Evolutionary conservation across 2,797 vertebrate genomes (phyloP), one percentile per base, ranked within the genome.

Genomic region (Coilia nasus): DNA sequence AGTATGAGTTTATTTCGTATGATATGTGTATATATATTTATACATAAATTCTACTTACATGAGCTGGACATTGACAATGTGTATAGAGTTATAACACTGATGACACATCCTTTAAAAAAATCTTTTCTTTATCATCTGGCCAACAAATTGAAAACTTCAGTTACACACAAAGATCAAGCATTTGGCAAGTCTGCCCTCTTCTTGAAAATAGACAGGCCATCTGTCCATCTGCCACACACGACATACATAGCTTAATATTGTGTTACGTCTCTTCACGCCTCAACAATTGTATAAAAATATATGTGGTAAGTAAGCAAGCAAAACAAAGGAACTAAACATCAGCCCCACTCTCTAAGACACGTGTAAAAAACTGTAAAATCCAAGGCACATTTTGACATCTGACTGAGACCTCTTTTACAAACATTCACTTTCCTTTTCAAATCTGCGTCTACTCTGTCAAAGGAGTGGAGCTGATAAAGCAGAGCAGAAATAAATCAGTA

Each of bases 21-120:
- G 89, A 89, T 88, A 90, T 89, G 90, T 83, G 83, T 44, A 86
- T 83, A 89, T 84, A 89, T 87, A 60, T 41, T 83, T 90, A 90
- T 86, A 89, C 87, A 84, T 87, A 83, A 85, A 83, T 81, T 91
- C 88, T 92, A 91, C 81, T 83, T 89, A 81, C 83, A 86, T 83
- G 86, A 89, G 89, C 83, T 85, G 88, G 31, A 64, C 83, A 81
- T 82, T 87, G 84, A 86, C 59, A 62, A 46, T 57, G 57, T 78
- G 57, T 78, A 83, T 83, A 85, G 50, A 86, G 81, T 81, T 82
- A 90, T 93, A 94, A 94, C 92, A 93, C 91, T 91, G 91, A 91
- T 88, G 84, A 86, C 57, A 35, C 44, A 81, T 83, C 90, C 78
- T 81, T 83, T 89, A 86, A 82, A 82, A 75, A 82, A 82, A 62